A percentile compares a stretch with the other conserved stretches of the same genome.
These are phyloP conservation scores for Acrocyrtus sp. DNA, from an alignment of 2,888 invertebrate species.

Conservation along the genomic window DNA sequence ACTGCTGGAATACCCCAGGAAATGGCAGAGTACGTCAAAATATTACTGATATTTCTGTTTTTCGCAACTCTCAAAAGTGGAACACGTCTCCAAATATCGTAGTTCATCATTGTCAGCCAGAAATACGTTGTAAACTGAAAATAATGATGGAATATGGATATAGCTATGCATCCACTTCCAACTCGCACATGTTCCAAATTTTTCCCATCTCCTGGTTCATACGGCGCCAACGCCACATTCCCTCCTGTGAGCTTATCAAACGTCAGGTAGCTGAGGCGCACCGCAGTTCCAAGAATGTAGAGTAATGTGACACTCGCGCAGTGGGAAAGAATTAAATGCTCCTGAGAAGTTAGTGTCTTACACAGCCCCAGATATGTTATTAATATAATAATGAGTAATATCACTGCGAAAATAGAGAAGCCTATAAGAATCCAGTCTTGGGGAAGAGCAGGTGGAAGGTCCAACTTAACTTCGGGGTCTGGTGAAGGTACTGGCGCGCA, in stretches of 20 bases:
- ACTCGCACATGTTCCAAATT: not conserved
- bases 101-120: not conserved
- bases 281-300: too few relatives aligned
- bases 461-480: not conserved
- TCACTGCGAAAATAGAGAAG: not conserved
- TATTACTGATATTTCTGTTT: not conserved
- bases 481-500: not conserved
- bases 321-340: not conserved
- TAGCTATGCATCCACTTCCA: not conserved
- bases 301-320: not conserved
- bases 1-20: not conserved
- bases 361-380: not conserved
- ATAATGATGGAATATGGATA: not conserved
- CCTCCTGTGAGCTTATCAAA: not conserved
- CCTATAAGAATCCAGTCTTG: not conserved
- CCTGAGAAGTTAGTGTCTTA: not conserved
- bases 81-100: too few relatives aligned
- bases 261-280: too few relatives aligned
- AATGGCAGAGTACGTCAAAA: not conserved
- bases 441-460: not conserved
- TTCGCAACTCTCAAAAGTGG: too few relatives aligned
- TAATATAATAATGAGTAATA: not conserved
- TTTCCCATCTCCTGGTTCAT: not conserved
- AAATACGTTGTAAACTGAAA: not conserved
- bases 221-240: not conserved